Conservation (phyloP, 2,888 invertebrate genomes). For the Tipula vernalis region DNA sequence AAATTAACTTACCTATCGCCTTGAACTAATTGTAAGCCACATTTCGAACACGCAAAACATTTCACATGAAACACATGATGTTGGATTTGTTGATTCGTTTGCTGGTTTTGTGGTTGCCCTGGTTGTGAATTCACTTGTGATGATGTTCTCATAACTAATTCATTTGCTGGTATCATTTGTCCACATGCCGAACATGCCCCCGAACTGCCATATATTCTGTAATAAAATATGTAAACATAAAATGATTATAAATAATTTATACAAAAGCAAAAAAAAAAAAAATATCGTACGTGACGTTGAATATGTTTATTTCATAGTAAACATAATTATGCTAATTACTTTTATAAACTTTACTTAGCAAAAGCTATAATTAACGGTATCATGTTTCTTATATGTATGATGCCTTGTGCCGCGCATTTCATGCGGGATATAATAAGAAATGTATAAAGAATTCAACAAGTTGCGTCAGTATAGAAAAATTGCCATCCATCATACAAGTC, state of each 20-base stretch:
- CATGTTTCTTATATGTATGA: neutral
- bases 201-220: constrained; percentile 81
- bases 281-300: neutral
- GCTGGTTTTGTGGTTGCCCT: constrained; percentile 36
- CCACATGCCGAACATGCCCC: constrained; percentile 88
- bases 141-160: constrained; percentile 72
- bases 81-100: constrained; percentile 39
- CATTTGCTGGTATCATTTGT: constrained; percentile 83
- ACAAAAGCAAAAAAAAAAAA: neutral
- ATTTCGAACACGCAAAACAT: constrained; percentile 92
- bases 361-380: neutral
- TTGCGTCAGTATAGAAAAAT: neutral
- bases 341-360: neutral
- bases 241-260: neutral
- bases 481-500: neutral
- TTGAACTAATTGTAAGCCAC: constrained; percentile 74
- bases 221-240: constrained; percentile 20
- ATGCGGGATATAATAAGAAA: too few species aligned
- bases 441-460: neutral
- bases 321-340: neutral
- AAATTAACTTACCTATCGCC: constrained; percentile 61
- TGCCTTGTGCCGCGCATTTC: neutral
- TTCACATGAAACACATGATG: constrained; percentile 84
- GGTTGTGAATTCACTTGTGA: constrained; percentile 25
- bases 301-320: neutral